A percentile compares a stretch with the other conserved stretches of the same genome.
Evolutionary conservation across 2,888 invertebrate genomes (phyloP).

Genomic region (Phalera bucephala): DNA sequence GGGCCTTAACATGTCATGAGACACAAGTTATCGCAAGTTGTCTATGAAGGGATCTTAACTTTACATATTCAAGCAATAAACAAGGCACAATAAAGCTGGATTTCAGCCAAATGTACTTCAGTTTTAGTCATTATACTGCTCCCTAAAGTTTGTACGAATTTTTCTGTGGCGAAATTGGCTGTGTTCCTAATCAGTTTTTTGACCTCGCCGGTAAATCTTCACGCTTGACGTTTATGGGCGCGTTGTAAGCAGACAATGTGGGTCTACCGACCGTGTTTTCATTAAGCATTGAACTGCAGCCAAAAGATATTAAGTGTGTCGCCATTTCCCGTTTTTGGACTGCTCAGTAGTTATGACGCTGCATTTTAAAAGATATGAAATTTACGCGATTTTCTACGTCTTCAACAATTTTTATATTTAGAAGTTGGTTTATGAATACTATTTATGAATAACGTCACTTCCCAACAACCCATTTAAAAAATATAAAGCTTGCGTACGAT

Average conservation of each 20-base stretch:
- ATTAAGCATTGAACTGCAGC: background rate
- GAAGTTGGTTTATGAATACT: too few relatives aligned
- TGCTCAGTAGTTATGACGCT: background rate
- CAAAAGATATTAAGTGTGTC: background rate
- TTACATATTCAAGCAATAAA: constrained; percentile 2
- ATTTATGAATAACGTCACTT: too few relatives aligned
- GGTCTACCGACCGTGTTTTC: background rate
- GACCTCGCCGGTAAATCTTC: constrained; percentile 7
- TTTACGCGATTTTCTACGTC: too few relatives aligned
- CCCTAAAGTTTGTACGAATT: constrained; percentile 4
- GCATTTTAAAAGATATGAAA: too few relatives aligned
- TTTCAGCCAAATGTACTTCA: constrained; percentile 16
- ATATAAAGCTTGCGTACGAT: too few relatives aligned
- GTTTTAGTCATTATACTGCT: constrained; percentile 1
- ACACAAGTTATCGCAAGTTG: too few relatives aligned
- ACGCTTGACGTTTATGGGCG: background rate
- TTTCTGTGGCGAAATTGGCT: constrained; percentile 17
- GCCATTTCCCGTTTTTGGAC: background rate
- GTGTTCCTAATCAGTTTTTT: constrained; percentile 20
- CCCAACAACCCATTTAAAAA: too few relatives aligned
- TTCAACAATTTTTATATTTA: too few relatives aligned
- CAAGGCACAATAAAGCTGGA: constrained; percentile 12
- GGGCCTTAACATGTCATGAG: too few relatives aligned
- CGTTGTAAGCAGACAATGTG: background rate
- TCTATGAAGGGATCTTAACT: constrained; percentile 4